A percentile compares a stretch with the other conserved stretches of the same genome.
phyloP scores from a whole-genome alignment of 2,888 invertebrate genomes.

The Nomada goodeniana region DNA sequence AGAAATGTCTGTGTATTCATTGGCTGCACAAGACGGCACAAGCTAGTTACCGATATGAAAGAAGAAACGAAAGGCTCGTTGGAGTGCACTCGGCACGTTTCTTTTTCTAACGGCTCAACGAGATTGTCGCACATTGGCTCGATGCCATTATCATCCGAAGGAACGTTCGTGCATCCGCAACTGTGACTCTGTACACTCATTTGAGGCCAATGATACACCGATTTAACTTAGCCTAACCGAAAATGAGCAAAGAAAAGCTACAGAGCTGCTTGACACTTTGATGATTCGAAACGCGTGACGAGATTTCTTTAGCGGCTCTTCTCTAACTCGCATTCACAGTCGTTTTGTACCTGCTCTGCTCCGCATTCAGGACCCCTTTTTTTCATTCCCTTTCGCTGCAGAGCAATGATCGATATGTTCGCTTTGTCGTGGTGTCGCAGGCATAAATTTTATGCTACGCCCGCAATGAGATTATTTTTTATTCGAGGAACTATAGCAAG shows the following conservation, averaged over 20 bases:
- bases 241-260: constrained; percentile 63
- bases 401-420: no score
- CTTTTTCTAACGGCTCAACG: constrained; percentile 47
- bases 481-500: no score
- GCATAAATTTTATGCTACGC: no score
- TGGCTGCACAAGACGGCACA: no score
- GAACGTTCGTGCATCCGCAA: constrained; percentile 70
- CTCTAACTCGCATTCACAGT: not conserved
- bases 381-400: no score
- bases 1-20: no score
- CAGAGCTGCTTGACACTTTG: constrained; percentile 55
- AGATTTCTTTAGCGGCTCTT: constrained; percentile 33
- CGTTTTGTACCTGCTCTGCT: not conserved
- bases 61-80: constrained; percentile 41
- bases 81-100: constrained; percentile 54
- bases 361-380: no score
- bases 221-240: constrained; percentile 77
- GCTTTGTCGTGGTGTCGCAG: no score
- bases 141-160: constrained; percentile 73
- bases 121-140: constrained; percentile 71
- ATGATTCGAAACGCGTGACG: constrained; percentile 54
- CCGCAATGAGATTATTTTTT: no score
- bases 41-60: not conserved
- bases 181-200: no score
- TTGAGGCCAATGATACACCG: constrained; percentile 69